Base-by-base conservation (phyloP, 1,140 invertebrate species). In the Hypothenemus hampei region DNA sequence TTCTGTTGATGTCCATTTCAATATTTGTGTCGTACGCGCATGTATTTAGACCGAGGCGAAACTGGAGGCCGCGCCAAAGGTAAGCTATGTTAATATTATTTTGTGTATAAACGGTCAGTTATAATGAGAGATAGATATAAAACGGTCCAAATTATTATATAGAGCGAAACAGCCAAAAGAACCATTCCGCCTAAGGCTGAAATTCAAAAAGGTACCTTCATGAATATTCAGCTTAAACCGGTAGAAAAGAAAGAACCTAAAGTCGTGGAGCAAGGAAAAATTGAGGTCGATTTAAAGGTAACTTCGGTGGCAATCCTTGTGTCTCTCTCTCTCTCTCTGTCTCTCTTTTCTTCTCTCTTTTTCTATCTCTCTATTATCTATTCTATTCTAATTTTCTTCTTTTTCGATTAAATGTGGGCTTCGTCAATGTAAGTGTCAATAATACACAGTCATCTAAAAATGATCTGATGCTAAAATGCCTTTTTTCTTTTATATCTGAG, bases 191-290 rank as follows among this genome's bases (percentile, higher is more conserved):
- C 75, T 35, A 80, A 77, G 73, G 67, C 70, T 49, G 75, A 77
- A 64, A 72, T 76, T 64, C 76, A 79, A 61, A 68, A 76, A 65
- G 81, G 81, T 64, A 73, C 61, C 64, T 82, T 83, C 69, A 65
- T 79, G 66, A 68, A 64, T 43, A 72, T 83, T 56, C 77, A 81
- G 70, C 75, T 83, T 58, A 82, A 83, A 69, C 80, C 79, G 15
- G 77, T 81, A 54, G 29, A 67, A 49, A 78, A 72, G 71, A 78
- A 72, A 72, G 73, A 77, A 45, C 63, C 54, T 26, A 69, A 72
- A 67, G 58, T 73, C 59, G 59, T 63, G 20, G 60, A 69, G 47
- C 58, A 70, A 56, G 65, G 64, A 36, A 60, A 65, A 49, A 37
- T 65, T 43, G 55, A 65, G 50, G 57, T 55, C 24, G 66, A 71